These are phyloP conservation scores for Phasia obesa DNA, from an alignment of 2,888 invertebrate genomes.

Conservation along the genomic window DNA sequence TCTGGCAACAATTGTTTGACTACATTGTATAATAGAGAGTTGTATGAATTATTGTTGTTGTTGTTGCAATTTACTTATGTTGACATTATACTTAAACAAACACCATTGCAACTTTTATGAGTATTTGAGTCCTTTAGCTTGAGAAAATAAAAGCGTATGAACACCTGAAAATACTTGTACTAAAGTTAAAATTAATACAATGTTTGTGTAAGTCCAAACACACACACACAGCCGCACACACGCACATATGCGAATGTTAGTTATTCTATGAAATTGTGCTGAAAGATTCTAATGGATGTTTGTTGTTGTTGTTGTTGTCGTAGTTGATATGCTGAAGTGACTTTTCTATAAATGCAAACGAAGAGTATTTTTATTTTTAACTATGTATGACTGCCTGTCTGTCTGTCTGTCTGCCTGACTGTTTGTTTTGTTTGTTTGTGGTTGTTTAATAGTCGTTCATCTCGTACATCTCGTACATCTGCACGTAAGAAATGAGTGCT, in stretches of 20 bases:
- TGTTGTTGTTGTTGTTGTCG: constrained; percentile 46
- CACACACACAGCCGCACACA: constrained; percentile 2
- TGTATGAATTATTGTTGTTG: constrained; percentile 12
- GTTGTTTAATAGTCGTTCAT: constrained; percentile 29
- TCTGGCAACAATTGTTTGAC: background rate
- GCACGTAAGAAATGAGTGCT: constrained; percentile 52
- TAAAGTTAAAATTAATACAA: constrained; percentile 25
- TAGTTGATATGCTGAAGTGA: constrained; percentile 62
- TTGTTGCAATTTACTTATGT: constrained; percentile 22
- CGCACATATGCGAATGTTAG: background rate
- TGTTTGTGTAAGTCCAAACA: background rate
- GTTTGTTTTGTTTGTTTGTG: constrained; percentile 14
- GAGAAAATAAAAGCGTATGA: constrained; percentile 59
- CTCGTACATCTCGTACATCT: background rate
- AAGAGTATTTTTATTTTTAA: constrained; percentile 62
- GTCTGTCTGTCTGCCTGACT: constrained; percentile 3
- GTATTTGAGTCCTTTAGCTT: constrained; percentile 44
- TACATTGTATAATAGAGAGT: background rate
- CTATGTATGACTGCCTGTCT: constrained; percentile 40
- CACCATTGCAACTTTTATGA: constrained; percentile 7
- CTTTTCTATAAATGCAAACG: constrained; percentile 58
- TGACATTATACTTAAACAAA: constrained; percentile 9
- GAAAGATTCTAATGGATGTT: constrained; percentile 66
- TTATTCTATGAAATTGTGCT: constrained; percentile 38
- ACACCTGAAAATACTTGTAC: constrained; percentile 51